phyloP scores from a whole-genome alignment of 2,113 vertebrate species.

The Psammodynastes pulverulentus region DNA sequence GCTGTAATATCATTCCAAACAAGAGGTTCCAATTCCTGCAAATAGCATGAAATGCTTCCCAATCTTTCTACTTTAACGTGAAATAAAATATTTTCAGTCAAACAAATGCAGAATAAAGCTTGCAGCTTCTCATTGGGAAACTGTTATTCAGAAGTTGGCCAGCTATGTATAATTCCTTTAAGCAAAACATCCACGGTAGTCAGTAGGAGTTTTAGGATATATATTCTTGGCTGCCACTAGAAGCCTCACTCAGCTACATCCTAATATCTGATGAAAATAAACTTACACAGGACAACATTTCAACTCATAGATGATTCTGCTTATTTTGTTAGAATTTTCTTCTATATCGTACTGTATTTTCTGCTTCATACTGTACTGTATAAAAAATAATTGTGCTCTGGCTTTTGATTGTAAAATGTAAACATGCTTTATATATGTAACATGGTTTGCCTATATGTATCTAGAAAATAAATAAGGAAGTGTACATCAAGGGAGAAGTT shows the following conservation, averaged over 20 bases:
- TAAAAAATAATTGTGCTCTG: background rate
- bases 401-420: background rate
- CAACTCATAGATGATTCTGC: background rate
- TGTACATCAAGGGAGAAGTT: too few relatives aligned
- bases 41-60: conserved; percentile 37
- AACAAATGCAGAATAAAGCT: conserved; percentile 42
- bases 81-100: conserved; percentile 46
- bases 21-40: conserved; percentile 53
- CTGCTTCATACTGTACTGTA: background rate
- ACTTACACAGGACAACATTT: background rate
- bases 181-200: background rate
- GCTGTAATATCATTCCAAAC: conserved; percentile 49
- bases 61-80: conserved; percentile 42
- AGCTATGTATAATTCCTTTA: background rate
- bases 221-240: background rate
- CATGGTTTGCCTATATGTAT: background rate
- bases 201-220: background rate
- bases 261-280: background rate
- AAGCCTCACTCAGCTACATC: background rate
- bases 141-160: conserved; percentile 36
- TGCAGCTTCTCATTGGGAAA: conserved; percentile 42
- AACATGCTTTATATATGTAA: background rate
- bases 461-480: background rate
- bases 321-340: background rate
- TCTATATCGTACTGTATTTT: background rate